Evolutionary conservation across 2,113 vertebrate species (phyloP), one percentile per base, ranked within the genome.

Genomic region (Rousettus leschenaultii): DNA sequence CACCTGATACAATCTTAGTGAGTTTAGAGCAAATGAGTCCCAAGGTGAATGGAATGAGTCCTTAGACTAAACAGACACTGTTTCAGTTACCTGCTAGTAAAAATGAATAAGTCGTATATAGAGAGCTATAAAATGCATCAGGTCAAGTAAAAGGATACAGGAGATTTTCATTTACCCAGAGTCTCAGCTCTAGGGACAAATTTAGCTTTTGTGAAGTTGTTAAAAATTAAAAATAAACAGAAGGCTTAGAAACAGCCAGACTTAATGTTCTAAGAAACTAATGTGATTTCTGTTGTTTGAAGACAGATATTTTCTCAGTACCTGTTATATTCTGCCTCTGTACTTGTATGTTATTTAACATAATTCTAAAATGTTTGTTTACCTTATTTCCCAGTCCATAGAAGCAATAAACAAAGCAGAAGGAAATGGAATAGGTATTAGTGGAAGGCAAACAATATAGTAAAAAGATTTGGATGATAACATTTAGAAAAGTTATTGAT

Each of bases 211-310:
- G 22, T 5, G 85, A 43, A 57, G 2, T 82, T 63, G 18, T 82
- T 70, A 26, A 35, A 93, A 43, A 74, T 82, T 70, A 26, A 35
- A 93, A 43, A 74, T 66, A 71, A 83, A 18, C 4, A 35, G 51
- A 74, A 89, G 30, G 3, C 16, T 48, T 82, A 68, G 12, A 75
- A 74, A 74, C 14, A 63, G 5, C 7, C 70, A n/a, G 19, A 40
- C 19, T 82, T 35, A 66, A 10, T 87, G 40, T 59, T 95, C 59
- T n/a, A 48, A 75, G 21, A 63, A 68, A 53, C 86, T 38, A 68
- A 14, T n/a, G 0, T 48, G 45, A 48, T n/a, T 70, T 75, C 48
- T 51, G 4, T 5, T 9, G 53, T 89, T 84, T 26, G 45, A 92
- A 82, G 45, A 87, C 5, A 73, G 21, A 85, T 53, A 65, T 35